Evolutionary conservation across 1,140 invertebrate genomes (phyloP).

Genomic region (Diuraphis noxia): DNA sequence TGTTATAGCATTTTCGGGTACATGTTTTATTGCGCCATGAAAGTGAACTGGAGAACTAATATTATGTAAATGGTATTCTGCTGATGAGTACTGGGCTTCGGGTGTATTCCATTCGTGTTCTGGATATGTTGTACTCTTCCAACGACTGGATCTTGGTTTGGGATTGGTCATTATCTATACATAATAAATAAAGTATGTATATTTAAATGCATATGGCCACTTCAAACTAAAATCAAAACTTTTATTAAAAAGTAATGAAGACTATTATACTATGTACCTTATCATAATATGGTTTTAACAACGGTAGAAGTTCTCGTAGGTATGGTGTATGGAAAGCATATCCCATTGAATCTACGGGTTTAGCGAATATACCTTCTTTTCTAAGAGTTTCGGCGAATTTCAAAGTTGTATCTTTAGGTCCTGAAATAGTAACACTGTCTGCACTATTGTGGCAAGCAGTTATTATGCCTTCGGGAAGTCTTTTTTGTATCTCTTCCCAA

Average conservation of each 20-base stretch:
- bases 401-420: constrained; percentile 72
- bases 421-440: constrained; percentile 84
- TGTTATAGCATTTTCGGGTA: constrained; percentile 78
- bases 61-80: constrained; percentile 75
- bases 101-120: constrained; percentile 60
- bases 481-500: constrained; percentile 62
- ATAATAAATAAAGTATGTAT: neutral
- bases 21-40: constrained; percentile 75
- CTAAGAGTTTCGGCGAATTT: constrained; percentile 73
- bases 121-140: constrained; percentile 69
- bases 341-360: constrained; percentile 77
- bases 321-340: constrained; percentile 74
- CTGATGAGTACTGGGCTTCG: constrained; percentile 64
- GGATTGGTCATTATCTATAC: constrained; percentile 64
- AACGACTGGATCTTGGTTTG: constrained; percentile 63
- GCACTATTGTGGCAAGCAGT: constrained; percentile 85
- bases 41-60: constrained; percentile 74
- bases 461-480: constrained; percentile 71
- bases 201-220: neutral
- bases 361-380: constrained; percentile 77
- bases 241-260: neutral
- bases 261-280: constrained; percentile 13
- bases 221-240: neutral
- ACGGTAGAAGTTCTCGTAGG: neutral
- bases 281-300: constrained; percentile 22